Base-by-base conservation (phyloP, 2,888 invertebrate species). In the Caenorhabditis macrosperma region DNA sequence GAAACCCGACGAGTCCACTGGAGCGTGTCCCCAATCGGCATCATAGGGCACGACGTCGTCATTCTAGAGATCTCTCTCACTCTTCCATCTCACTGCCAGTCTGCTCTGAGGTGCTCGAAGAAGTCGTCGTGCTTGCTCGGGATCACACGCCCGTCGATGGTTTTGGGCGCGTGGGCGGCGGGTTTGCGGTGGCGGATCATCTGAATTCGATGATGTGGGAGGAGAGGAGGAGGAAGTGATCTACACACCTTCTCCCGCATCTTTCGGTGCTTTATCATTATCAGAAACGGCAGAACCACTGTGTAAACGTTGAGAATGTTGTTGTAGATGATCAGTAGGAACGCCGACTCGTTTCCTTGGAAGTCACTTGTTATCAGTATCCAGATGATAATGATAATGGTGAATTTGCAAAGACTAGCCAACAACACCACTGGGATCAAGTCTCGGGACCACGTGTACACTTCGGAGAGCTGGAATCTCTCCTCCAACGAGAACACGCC, bases 391-490 rank as follows among this genome's bases (percentile, higher is more conserved):
- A 33, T 30, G 0, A 63, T 72, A 0, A 63, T 48, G 5, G 50
- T 38, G 0, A 72, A n/a, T 30, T 74, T 66, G 1, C 41, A n/a
- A 0, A 66, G 22, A 10, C 64, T 66, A 6, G 74, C 74, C 17
- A 64, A 22, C 0, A 59, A 17, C 1, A 66, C 74, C 0, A 60
- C 66, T 0, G 74, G 74, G 4, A 74, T 66, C 15, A 74, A 24
- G 17, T 64, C 59, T 1, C 60, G 35, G 7, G 74, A 60, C 74
- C 74, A 74, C 1, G 59, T 74, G 33, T 74, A 74, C 6, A 74
- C 74, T 59, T 74, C 74, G 1, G 74, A 74, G 6, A 74, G 50
- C 38, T 74, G 74, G 24, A 74, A 74, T 28, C 74, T 35, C 22
- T 64, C 59, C 24, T 74, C 66, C 12, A 74, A 22, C 2, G 57